These are phyloP conservation scores for Eristalis pertinax DNA, from an alignment of 2,888 invertebrate species.

Conservation along the genomic window DNA sequence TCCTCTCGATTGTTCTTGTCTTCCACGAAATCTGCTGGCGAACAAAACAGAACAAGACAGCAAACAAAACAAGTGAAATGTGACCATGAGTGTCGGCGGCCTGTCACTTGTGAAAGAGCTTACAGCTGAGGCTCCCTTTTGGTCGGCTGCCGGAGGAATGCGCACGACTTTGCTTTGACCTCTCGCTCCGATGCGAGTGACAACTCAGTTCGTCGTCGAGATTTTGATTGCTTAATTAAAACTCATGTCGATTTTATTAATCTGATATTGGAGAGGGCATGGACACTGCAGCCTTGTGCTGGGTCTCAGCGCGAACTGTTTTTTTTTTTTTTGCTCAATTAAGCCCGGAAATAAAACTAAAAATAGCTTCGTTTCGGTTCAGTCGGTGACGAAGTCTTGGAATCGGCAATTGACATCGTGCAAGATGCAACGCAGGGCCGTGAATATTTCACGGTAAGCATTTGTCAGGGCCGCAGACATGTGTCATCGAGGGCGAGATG, in stretches of 20 bases:
- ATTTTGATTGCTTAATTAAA: slow-evolving; percentile 26
- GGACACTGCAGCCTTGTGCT: slow-evolving; percentile 20
- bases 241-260: slow-evolving; percentile 29
- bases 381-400: neutral
- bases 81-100: slow-evolving; percentile 18
- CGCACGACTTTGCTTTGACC: slow-evolving; percentile 13
- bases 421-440: neutral
- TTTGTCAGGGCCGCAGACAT: neutral
- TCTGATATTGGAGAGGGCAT: slow-evolving; percentile 30
- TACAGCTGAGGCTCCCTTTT: slow-evolving; percentile 8
- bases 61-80: slow-evolving; percentile 4
- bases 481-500: neutral
- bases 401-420: neutral
- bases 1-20: neutral
- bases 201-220: slow-evolving; percentile 1
- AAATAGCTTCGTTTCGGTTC: neutral
- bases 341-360: neutral
- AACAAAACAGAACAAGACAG: neutral
- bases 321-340: neutral
- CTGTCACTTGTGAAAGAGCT: slow-evolving; percentile 37
- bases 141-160: neutral
- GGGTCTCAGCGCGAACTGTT: neutral
- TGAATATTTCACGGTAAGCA: neutral
- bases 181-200: slow-evolving; percentile 15
- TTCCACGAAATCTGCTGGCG: slow-evolving; percentile 1